Evolutionary conservation across 2,797 vertebrate genomes (phyloP), one percentile per base, ranked within the genome.

Genomic region (Micrastur ruficollis): DNA sequence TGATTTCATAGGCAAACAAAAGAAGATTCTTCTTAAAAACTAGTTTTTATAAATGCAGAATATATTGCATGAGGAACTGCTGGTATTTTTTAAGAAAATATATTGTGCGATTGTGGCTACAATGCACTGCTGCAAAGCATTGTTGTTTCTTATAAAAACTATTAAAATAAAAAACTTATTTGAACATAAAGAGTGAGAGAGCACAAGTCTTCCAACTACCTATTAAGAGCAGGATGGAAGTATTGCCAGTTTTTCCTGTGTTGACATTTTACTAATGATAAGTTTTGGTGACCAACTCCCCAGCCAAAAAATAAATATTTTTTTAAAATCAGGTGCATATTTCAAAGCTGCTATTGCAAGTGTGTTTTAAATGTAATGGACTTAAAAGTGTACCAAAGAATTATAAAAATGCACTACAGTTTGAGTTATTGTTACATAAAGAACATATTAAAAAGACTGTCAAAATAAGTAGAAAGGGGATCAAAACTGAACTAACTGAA

Each of bases 41-140:
- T 99, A 99, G 96, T 98, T 98, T 95, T 98, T 99, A 99, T 99
- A 99, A 99, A 99, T 97, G 98, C 98, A 98, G 98, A 98, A 99
- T 99, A 99, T 99, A 98, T 98, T 98, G 98, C 98, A 98, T 98
- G 99, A 99, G 96, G 98, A 98, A 99, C 98, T 99, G 99, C 99
- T 99, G 99, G 99, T 99, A 99, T 99, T 97, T 97, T 98, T 99
- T 99, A 99, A 99, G 99, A 99, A 99, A 99, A 99, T 99, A 99
- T 99, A 99, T 99, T 99, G 99, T 99, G 99, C 99, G 98, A 99
- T 98, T 99, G 98, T 99, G 99, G 99, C 99, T 99, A 99, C 98
- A 99, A 98, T 98, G 98, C 99, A 99, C 98, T 98, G 98, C 99
- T 98, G 98, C 98, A 98, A 99, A 98, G 98, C 98, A 98, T 98